Conservation (phyloP, 2,113 vertebrate genomes). For the Myotis lucifugus region DNA sequence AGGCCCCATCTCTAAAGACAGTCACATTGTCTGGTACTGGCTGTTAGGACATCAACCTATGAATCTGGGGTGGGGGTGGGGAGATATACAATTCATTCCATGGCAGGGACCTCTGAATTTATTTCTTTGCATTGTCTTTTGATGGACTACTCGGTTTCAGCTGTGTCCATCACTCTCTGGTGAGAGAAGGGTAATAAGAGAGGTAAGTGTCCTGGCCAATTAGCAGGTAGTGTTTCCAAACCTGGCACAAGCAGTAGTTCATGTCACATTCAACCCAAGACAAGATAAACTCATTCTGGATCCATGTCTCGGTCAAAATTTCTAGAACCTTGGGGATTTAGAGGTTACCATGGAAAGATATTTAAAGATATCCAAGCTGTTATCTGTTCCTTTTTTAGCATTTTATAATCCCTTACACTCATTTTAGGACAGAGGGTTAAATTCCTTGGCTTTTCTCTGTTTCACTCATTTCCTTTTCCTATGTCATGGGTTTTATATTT, state of each 20-base stretch:
- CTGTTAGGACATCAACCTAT: not conserved
- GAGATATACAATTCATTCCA: not conserved
- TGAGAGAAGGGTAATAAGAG: not conserved
- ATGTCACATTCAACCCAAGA: not conserved
- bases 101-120: not conserved
- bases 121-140: not conserved
- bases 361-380: slow-evolving; percentile 29
- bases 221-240: not conserved
- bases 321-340: not conserved
- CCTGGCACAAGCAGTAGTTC: not conserved
- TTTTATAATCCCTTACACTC: not conserved
- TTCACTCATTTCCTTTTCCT: slow-evolving; percentile 39
- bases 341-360: slow-evolving; percentile 10
- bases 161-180: not conserved
- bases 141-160: not conserved
- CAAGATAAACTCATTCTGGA: not conserved
- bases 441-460: slow-evolving; percentile 16
- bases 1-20: not conserved
- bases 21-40: not conserved
- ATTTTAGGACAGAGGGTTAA: slow-evolving; percentile 6
- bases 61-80: not conserved
- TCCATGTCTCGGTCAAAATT: not conserved
- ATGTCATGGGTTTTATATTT: not conserved
- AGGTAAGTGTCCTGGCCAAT: not conserved
- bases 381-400: slow-evolving; percentile 31